Evolutionary conservation across 2,888 invertebrate genomes (phyloP), one percentile per base, ranked within the genome.

Genomic region (Pteria penguin): DNA sequence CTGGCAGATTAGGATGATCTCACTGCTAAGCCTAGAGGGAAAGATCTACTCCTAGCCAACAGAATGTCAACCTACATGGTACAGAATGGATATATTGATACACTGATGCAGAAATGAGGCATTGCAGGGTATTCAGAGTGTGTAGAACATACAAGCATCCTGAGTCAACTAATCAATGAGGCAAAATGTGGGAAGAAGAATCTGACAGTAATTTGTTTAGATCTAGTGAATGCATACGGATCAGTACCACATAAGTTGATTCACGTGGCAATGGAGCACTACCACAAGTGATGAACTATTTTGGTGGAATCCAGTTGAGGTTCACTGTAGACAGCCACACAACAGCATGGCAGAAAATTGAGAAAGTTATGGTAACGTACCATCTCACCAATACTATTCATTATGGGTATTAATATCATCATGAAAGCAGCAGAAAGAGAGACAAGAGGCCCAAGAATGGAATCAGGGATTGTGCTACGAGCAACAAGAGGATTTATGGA

Each of bases 341-440:
- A 26, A 60, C 4, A 11, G 4, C 4, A 32, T 62, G 11, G 5
- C 31, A 32, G 24, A 29, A 24, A 1, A 5, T 33, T 18, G 66
- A 66, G 52, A 66, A 66, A 22, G 66, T 26, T 18, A 67, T 55
- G 22, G 55, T 67, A 5, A 55, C 55, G 55, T 24, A 67, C 67
- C 5, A 36, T 67, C n/a, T 67, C 67, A n/a, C 67, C 55, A 11
- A 67, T 67, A 18, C 31, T 67, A 8, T 66, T 66, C 54, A 33
- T 57, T 27, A 33, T 36, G 58, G 58, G 69, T 0, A 69, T 69
- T 32, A 70, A 27, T 27, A 60, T 70, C 24, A 60, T 45, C 11
- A 70, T 36, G 22, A 70, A 58, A 32, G 70, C 70, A 58, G 45
- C 58, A 45, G 70, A 70, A 70, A 58, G 60, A 3, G 60, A 70